Evolutionary conservation across 2,113 vertebrate species (phyloP), one percentile per base, ranked within the genome.

Genomic region (Sylvilagus bachmani): DNA sequence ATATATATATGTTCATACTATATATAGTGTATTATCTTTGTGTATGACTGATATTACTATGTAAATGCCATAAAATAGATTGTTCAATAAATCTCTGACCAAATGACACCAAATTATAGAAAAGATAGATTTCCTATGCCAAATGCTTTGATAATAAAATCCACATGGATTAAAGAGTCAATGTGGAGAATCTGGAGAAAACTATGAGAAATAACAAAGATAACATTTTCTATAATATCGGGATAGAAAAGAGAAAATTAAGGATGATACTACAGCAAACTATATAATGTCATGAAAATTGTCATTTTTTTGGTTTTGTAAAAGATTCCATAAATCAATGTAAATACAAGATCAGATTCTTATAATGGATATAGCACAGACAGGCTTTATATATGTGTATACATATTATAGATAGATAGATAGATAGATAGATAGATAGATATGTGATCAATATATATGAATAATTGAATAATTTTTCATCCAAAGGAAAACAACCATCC

Each of bases 111-210:
- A 17, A 75, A 67, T 51, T 49, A 33, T 49, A 51, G 33, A 19
- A 78, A 24, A 8, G 67, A 64, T 53, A 53, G 4, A 38, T 80
- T 80, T 82, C 12, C 14, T 71, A 71, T 1, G 29, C 12, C n/a
- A 90, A 10, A 38, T 0, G 2, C 80, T 87, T 83, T 66, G 67
- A 90, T 51, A 92, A 86, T 78, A 71, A 86, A 81, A 89, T 70
- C 1, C 74, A 95, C 17, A 17, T 86, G 66, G 10, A 71, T 77
- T 53, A 64, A 91, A 95, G 19, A 83, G 33, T 64, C 64, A 19
- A 82, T 51, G 74, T 89, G 25, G 22, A 93, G 12, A 71, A 21
- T 81, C 91, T 62, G 44, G 44, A 44, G 44, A 90, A 90, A 81
- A 69, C 66, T 51, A 38, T 87, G 11, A 78, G 5, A 69, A 87